Percentiles rank a stretch among this genome's conserved stretches.
Conservation (phyloP, 2,888 invertebrate genomes). For the Idaea straminata region DNA sequence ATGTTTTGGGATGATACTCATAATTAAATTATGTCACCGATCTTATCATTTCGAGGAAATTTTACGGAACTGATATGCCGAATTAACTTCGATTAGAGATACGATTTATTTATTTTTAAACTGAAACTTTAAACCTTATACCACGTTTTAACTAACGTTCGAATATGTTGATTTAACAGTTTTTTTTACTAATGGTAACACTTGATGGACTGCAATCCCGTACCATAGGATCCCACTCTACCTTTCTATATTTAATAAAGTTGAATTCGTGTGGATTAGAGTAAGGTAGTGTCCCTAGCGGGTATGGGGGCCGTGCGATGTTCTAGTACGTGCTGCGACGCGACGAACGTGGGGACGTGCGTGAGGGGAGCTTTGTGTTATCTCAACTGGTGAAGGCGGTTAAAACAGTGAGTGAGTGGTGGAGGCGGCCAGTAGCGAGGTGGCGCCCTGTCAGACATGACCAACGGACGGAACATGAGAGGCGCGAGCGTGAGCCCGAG, state of each 20-base stretch:
- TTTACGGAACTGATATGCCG: background rate
- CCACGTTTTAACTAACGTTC: no score
- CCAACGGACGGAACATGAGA: background rate
- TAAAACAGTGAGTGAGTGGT: background rate
- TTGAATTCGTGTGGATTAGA: no score
- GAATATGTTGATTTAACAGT: no score
- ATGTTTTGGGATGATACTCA: background rate
- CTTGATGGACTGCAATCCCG: no score
- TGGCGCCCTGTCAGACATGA: background rate
- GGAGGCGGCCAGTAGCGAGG: background rate
- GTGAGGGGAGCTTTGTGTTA: background rate
- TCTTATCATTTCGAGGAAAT: background rate
- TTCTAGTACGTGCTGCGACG: no score
- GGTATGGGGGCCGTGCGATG: no score
- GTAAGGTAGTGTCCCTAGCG: no score
- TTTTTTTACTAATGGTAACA: no score
- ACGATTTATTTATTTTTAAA: background rate
- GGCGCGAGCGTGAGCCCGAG: no score
- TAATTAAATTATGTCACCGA: background rate
- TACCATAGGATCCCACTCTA: no score
- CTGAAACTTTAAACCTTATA: background rate
- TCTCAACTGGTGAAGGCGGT: background rate
- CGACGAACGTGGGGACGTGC: background rate
- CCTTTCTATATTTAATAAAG: no score
- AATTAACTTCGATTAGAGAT: background rate